Evolutionary conservation across 30 jellyfish, hydroid and myxozoan species (phyloP), one percentile per base, ranked within the genome.

Genomic region (Sanderia malayensis): DNA sequence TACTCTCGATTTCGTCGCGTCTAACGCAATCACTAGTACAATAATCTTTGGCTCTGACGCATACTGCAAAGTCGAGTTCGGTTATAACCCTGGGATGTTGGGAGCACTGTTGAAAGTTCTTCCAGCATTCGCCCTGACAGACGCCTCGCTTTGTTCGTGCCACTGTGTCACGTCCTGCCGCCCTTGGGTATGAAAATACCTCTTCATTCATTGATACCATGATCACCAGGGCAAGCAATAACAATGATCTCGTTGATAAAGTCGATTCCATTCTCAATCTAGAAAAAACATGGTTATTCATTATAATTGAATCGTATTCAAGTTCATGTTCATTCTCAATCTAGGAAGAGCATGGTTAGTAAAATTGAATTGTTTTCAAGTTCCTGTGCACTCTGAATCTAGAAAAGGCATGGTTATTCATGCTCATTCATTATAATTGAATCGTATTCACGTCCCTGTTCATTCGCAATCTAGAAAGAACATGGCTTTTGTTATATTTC

Each of bases 101-200:
- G 9, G 21, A 19, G 55, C 81, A 69, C 26, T 0, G 69, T 10
- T 69, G 57, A 31, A 37, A 69, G 32, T 0, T 0, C n/a, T 58
- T 58, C 81, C 81, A 69, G 45, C 81, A 69, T 3, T 19, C 28
- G 31, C 31, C 55, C 22, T 30, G 27, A 45, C 81, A 69, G 0
- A 23, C 13, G 26, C 81, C 53, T 69, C 81, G 18, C 31, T 44
- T 69, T 24, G 27, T 9, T 19, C 8, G 6, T 49, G 64, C 23
- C 7, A 9, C 23, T n/a, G n/a, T n/a, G n/a, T n/a, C n/a, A n/a
- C n/a, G n/a, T 2, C 64, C 6, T 49, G 27, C 27, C 24, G 23
- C 2, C 24, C 64, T 2, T 4, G 64, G 64, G 8, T 4, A 3
- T 49, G 64, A 9, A 2, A 3, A 15, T 15, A 19, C 27, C n/a